These are phyloP conservation scores for Picus viridis DNA, from an alignment of 2,797 vertebrate species.

Conservation along the genomic window DNA sequence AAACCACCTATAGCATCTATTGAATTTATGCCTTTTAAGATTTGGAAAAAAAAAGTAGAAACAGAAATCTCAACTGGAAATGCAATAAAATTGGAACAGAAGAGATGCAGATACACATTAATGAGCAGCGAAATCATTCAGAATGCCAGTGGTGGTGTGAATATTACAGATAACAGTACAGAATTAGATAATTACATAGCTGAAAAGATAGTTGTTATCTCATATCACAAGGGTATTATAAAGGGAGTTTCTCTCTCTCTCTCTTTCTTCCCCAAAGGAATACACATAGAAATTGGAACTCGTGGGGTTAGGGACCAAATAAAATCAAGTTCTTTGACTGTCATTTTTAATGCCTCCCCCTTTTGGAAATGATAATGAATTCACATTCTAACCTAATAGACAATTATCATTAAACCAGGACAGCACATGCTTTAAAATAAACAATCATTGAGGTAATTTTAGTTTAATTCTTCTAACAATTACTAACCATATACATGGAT, in stretches of 20 bases:
- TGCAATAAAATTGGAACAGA: background rate
- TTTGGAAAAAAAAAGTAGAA: background rate
- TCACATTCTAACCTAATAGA: constrained; percentile 8
- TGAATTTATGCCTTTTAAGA: background rate
- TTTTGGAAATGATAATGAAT: constrained; percentile 47
- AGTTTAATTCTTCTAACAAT: background rate
- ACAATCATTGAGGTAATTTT: background rate
- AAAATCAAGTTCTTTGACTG: background rate
- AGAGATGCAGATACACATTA: background rate
- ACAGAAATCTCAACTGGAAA: background rate
- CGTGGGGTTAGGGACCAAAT: constrained; percentile 27
- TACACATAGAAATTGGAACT: constrained; percentile 38
- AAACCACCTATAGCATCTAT: background rate
- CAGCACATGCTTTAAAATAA: background rate
- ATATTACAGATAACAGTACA: constrained; percentile 28
- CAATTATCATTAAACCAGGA: constrained; percentile 6
- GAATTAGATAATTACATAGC: constrained; percentile 51
- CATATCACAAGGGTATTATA: constrained; percentile 32
- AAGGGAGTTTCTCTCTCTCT: background rate
- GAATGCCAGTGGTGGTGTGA: background rate
- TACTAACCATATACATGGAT: background rate
- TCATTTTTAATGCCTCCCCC: constrained; percentile 28
- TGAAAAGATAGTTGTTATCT: constrained; percentile 43
- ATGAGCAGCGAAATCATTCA: constrained; percentile 30
- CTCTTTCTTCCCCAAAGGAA: constrained; percentile 10